Base-by-base conservation (phyloP, 2,888 invertebrate species). In the Melanargia galathea region DNA sequence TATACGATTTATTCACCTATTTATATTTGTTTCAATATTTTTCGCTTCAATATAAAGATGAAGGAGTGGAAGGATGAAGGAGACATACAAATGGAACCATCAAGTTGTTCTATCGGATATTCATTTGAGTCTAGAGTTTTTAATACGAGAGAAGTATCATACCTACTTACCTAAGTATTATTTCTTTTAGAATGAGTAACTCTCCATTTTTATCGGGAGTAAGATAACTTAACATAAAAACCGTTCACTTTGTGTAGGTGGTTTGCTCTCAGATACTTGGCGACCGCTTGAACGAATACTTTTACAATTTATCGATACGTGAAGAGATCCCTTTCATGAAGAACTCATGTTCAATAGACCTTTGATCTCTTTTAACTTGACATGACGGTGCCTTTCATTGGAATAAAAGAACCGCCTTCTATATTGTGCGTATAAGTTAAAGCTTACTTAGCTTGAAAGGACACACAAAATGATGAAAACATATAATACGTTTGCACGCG, bases 361-460 rank as follows among this genome's bases (percentile, higher is more conserved):
- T 65, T 65, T 65, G 63, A 65, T 65, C 65, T 62, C 45, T 65
- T 65, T 65, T 38, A 58, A 60, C 55, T 60, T 63, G 58, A 65
- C 60, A 56, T 60, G 63, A 59, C 63, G 60, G 43, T 40, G 60
- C 54, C 35, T 58, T 58, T 58, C 48, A 57, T 13, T 26, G 35
- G 48, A 58, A 22, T 58, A 22, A 48, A 46, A 46, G 58, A 20
- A 48, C 26, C 48, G 52, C 26, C 20, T 57, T 13, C 11, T 43
- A 48, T 49, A 58, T 56, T 43, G 40, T 51, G 30, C 49, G 56
- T 43, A 43, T 49, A 62, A 62, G 56, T 49, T 22, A 49, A 49
- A 48, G 43, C 38, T 49, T 57, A 62, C 30, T 40, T 48, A 48
- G 22, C 33, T 16, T 35, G 54, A 55, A 48, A 61, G 55, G 35